Conservation (phyloP, 2,113 vertebrate genomes). For the Perognathus longimembris region DNA sequence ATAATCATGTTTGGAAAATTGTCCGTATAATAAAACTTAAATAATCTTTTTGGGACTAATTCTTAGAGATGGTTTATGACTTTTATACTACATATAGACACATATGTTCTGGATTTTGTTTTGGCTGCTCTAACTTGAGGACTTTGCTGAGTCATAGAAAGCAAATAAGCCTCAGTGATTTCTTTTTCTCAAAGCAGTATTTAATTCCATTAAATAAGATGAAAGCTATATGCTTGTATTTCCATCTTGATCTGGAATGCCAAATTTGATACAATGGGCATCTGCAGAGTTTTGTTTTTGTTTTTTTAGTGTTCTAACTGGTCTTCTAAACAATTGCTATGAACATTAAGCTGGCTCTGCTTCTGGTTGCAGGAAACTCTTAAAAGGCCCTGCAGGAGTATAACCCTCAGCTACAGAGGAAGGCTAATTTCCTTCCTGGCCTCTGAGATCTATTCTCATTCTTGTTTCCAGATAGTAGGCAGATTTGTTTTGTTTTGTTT, state of each 20-base stretch:
- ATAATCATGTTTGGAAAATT: background rate
- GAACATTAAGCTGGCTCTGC: background rate
- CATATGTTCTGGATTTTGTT: background rate
- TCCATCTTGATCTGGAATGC: background rate
- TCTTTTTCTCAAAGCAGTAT: background rate
- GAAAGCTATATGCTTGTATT: background rate
- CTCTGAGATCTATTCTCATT: background rate
- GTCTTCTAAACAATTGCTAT: background rate
- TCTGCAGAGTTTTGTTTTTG: background rate
- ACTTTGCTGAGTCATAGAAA: background rate
- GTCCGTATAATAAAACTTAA: constrained; percentile 6
- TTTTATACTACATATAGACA: background rate
- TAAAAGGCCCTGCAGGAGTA: background rate
- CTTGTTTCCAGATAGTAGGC: background rate
- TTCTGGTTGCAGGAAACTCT: background rate
- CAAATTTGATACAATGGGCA: background rate
- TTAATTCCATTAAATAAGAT: background rate
- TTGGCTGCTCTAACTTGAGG: background rate
- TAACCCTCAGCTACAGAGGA: background rate
- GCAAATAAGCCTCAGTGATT: background rate
- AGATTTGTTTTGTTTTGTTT: background rate
- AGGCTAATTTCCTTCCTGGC: background rate
- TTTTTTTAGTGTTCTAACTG: background rate
- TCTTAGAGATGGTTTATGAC: background rate
- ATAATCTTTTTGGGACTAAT: background rate